Base-by-base conservation (phyloP, 2,888 invertebrate species). In the Drosophila barbarae region DNA sequence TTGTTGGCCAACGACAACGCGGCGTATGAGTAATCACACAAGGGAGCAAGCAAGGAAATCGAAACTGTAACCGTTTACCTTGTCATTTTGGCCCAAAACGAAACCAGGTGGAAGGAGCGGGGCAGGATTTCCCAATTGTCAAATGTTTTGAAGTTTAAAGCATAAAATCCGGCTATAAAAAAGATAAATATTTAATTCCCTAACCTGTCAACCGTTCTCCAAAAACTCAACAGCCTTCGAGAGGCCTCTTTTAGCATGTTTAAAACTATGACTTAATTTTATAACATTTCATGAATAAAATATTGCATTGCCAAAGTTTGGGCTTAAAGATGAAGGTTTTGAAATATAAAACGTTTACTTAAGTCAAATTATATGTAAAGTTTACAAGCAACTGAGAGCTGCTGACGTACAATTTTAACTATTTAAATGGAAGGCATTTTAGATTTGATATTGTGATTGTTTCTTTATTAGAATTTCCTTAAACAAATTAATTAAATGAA, bases 11-110 rank as follows among this genome's bases (percentile, higher is more conserved):
- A 52, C 60, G 38, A 49, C 67, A 60, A 81, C 72, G 41, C 50
- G 71, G 63, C 74, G 82, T 79, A 78, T 81, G 74, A 74, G 74
- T 71, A 74, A 81, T 78, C 68, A 47, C 69, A 76, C 65, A 65
- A 26, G 39, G 56, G 51, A 51, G 28, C 51, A 56, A 34, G 28
- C 49, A 68, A 56, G 53, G 55, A 74, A 71, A 69, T 76, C 73
- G 79, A 76, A 71, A 75, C 56, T 44, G 46, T 28, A 53, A 56
- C 55, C 69, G 75, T 77, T 77, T 69, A 72, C 67, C 63, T 58
- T 69, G 63, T 66, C 59, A 69, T 50, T 13, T 32, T 15, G 13
- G 8, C 5, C 38, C 5, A 18, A 23, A 52, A 15, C 15, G 36
- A n/a, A 41, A n/a, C 10, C 5, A 46, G 34, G 6, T 15, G 21